Percentiles rank a stretch among this genome's conserved stretches.
phyloP scores from a whole-genome alignment of 1,140 invertebrate species.

The Trachelipus rathkii region DNA sequence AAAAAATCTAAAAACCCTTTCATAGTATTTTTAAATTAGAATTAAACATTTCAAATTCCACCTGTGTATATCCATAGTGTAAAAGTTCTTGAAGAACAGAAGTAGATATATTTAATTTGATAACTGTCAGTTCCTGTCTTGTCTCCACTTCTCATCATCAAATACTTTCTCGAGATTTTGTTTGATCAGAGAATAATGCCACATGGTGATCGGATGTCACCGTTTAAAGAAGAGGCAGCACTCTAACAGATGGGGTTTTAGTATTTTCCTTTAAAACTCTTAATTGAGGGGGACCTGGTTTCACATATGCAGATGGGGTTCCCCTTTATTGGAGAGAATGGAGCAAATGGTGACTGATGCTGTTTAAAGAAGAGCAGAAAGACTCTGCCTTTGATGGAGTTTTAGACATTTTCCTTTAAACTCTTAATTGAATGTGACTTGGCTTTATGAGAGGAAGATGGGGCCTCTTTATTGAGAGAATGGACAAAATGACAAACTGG shows the following conservation, averaged over 20 bases:
- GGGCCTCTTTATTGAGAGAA: not conserved
- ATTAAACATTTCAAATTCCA: not conserved
- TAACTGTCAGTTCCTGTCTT: not conserved
- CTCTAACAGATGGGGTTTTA: not conserved
- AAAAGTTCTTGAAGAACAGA: conserved; percentile 4
- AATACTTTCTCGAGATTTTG: not conserved
- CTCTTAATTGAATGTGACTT: not conserved
- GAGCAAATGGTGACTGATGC: too few relatives aligned
- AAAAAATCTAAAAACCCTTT: too few relatives aligned
- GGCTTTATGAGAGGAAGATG: not conserved
- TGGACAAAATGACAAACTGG: not conserved
- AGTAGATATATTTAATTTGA: not conserved
- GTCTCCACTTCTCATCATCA: not conserved
- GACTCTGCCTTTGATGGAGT: not conserved
- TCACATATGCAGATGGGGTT: not conserved
- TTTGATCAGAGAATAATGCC: not conserved
- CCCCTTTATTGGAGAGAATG: not conserved
- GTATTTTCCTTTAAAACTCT: not conserved
- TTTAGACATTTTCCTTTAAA: not conserved
- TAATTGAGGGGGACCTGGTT: not conserved
- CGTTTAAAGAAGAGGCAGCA: not conserved
- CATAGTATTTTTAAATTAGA: too few relatives aligned
- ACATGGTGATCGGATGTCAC: not conserved
- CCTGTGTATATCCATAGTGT: conserved; percentile 1
- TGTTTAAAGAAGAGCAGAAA: not conserved